Conservation (phyloP, 2,113 vertebrate species). For the Cyanistes caeruleus region DNA sequence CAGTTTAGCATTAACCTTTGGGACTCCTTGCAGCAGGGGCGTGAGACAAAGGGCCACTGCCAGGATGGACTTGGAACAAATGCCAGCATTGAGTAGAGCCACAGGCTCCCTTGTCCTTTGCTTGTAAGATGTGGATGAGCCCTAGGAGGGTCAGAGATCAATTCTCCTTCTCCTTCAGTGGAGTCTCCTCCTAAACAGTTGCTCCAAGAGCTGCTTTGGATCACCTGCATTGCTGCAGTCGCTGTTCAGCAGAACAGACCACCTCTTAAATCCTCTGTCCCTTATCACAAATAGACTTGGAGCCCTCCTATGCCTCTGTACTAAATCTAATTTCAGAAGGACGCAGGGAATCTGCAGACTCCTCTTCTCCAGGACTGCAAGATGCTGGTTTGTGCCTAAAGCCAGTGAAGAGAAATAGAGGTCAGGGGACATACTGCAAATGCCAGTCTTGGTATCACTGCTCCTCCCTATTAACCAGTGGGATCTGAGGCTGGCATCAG, state of each 20-base stretch:
- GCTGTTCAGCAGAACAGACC: neutral
- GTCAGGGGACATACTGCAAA: neutral
- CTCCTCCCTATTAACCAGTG: neutral
- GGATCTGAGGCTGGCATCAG: neutral
- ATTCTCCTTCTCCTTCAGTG: neutral
- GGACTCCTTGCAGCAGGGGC: neutral
- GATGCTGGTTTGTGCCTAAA: neutral
- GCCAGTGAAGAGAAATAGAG: neutral
- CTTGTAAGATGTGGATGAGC: neutral
- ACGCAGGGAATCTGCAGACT: neutral
- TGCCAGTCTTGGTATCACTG: neutral
- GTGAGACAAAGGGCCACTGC: neutral
- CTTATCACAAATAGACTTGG: neutral
- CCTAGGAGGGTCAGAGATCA: neutral
- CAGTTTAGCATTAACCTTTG: neutral
- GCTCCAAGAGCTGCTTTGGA: neutral
- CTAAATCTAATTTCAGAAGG: neutral
- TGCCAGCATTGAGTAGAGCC: accelerated
- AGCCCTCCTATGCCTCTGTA: neutral
- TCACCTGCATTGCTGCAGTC: neutral
- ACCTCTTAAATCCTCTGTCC: neutral
- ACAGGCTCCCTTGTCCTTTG: neutral
- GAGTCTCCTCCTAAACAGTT: neutral
- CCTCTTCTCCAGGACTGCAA: neutral
- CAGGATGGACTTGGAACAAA: neutral